Evolutionary conservation across 1,140 invertebrate species (phyloP), one percentile per base, ranked within the genome.

Genomic region (Heterodera carotae): DNA sequence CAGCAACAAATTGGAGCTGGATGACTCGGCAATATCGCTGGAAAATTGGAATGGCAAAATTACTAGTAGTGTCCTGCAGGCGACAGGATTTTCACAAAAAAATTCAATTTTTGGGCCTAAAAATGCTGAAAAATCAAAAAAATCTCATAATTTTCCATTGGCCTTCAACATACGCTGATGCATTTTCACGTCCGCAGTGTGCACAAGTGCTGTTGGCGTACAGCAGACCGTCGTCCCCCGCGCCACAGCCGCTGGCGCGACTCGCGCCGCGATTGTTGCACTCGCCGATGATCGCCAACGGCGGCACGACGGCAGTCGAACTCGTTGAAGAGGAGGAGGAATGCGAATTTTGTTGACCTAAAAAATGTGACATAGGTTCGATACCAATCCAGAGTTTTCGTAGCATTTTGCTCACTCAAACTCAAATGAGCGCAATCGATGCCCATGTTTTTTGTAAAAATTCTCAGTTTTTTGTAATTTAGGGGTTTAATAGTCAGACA

Each of bases 181-280:
- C 62, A 66, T 29, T 66, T 34, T 66, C 62, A 8, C 62, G 62
- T 3, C 62, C 62, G 22, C 62, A 66, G 25, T 66, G 62, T 34
- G 62, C 62, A 22, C 62, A 66, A 29, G 62, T 66, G 33, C 62
- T 66, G 62, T 5, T 66, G 39, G 39, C 39, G 39, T 43, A 12
- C 15, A 10, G 39, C n/a, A n/a, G n/a, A n/a, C n/a, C n/a, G n/a
- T n/a, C n/a, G n/a, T n/a, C n/a, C n/a, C n/a, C n/a, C n/a, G n/a
- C n/a, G 39, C 39, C 39, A 43, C 15, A 7, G 48, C 48, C 48
- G 48, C 48, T 56, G 12, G 12, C 22, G 48, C 15, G 15, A 56
- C 22, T 56, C 2, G 18, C 22, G 15, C 15, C 39, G 6, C 6
- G 12, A 43, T 12, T 43, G 39, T 43, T 12, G 39, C 39, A 2